Percentiles rank a stretch among this genome's conserved stretches.
Conservation (phyloP, 2,888 invertebrate genomes). For the Panopea generosa region DNA sequence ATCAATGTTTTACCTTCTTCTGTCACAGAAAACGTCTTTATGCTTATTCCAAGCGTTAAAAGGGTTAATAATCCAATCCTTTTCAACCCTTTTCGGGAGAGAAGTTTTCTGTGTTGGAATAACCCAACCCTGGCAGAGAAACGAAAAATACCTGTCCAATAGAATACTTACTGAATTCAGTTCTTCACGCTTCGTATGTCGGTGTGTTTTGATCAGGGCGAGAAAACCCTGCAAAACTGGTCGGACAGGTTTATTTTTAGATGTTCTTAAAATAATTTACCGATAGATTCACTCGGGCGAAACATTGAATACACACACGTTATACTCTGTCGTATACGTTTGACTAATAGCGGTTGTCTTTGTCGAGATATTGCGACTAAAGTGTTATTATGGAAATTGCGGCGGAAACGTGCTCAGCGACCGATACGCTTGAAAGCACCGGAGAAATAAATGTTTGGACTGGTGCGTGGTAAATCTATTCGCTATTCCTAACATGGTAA, state of each 20-base stretch:
- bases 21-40: not conserved
- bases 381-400: too few relatives aligned
- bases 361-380: too few relatives aligned
- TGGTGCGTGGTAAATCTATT: too few relatives aligned
- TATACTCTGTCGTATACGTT: not conserved
- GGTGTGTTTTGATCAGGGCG: constrained; percentile 45
- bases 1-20: not conserved
- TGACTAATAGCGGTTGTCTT: too few relatives aligned
- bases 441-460: too few relatives aligned
- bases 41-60: not conserved
- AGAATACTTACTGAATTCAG: constrained; percentile 44
- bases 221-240: constrained; percentile 65
- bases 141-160: constrained; percentile 63
- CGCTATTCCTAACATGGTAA: too few relatives aligned
- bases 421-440: not conserved
- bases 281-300: constrained; percentile 32
- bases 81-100: constrained; percentile 16
- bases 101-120: constrained; percentile 15
- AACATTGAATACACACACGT: constrained; percentile 23
- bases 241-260: constrained; percentile 66
- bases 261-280: constrained; percentile 26
- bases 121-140: constrained; percentile 56
- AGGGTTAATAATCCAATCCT: not conserved
- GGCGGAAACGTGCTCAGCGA: not conserved
- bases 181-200: constrained; percentile 32